Evolutionary conservation across 1,140 invertebrate genomes (phyloP), one percentile per base, ranked within the genome.

Genomic region (Drosophila kikkawai): DNA sequence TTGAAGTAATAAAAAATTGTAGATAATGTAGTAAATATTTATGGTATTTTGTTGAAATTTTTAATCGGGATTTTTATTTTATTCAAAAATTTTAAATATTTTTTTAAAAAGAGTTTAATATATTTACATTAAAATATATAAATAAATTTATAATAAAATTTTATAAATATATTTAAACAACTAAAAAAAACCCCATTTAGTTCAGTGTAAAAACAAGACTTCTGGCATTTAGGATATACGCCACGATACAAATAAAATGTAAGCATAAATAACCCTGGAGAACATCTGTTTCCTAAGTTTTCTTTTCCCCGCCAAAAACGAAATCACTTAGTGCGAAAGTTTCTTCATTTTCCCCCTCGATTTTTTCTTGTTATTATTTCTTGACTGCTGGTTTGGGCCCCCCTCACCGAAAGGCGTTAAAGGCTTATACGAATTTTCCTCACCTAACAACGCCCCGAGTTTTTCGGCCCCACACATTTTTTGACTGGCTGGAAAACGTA

Each of bases 261-360:
- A 56, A 65, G 39, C 80, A 83, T 80, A 80, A 82, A 82, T 82
- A 82, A 79, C 58, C 53, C 39, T 19, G 71, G 42, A 66, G 58
- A 68, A 75, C 80, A 82, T 73, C 75, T 82, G 80, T 82, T 82
- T 74, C 44, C 55, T 22, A 73, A 73, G 67, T 79, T 79, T 71
- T 50, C 57, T 67, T 60, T 63, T 61, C 63, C 37, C 39, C 56
- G 34, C 47, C 26, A 29, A 51, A 32, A 48, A 53, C 32, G 53
- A 75, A 79, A 80, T 63, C 70, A 84, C 61, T 84, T 75, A 67
- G 76, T 57, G 64, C 55, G 42, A 80, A 82, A 82, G 71, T 82
- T 83, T 80, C 64, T 60, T 61, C 39, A 55, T 80, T 57, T 61
- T 69, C 42, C 56, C 56, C 79, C 64, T 56, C 48, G 64, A 45